Evolutionary conservation across 2,888 invertebrate genomes (phyloP).

Genomic region (Drosophila demipolita): DNA sequence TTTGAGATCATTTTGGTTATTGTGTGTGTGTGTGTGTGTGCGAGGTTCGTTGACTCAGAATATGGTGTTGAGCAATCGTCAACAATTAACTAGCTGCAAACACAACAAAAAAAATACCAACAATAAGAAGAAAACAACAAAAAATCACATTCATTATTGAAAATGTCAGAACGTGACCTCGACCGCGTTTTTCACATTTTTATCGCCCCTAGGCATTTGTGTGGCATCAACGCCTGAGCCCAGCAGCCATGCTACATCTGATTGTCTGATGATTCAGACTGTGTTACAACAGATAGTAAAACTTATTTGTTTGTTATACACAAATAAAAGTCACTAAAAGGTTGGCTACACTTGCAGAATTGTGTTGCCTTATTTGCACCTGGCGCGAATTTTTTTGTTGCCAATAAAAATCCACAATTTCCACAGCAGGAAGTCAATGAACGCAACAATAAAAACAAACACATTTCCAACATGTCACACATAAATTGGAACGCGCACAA

Average conservation of each 20-base stretch:
- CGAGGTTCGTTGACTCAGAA: slow-evolving; percentile 74
- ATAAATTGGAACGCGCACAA: slow-evolving; percentile 69
- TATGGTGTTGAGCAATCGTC: slow-evolving; percentile 63
- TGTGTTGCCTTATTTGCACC: neutral
- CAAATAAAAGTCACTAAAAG: neutral
- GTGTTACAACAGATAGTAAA: neutral
- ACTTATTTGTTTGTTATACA: neutral
- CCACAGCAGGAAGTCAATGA: slow-evolving; percentile 53
- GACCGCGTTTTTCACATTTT: slow-evolving; percentile 74
- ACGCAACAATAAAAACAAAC: slow-evolving; percentile 36
- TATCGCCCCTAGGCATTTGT: slow-evolving; percentile 43
- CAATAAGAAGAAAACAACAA: slow-evolving; percentile 7
- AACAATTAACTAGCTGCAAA: slow-evolving; percentile 51
- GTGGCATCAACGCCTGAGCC: slow-evolving; percentile 22
- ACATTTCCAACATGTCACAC: slow-evolving; percentile 67
- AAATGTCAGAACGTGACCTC: slow-evolving; percentile 80
- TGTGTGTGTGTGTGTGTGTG: slow-evolving; percentile 12
- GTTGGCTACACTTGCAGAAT: slow-evolving; percentile 1
- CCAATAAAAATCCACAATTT: slow-evolving; percentile 16
- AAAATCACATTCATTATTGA: slow-evolving; percentile 50
- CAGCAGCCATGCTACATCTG: neutral
- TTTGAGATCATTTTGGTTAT: slow-evolving; percentile 43
- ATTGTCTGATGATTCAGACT: slow-evolving; percentile 14
- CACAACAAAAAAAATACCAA: neutral
- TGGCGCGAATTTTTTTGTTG: slow-evolving; percentile 18